Base-by-base conservation (phyloP, 2,113 vertebrate species). In the Oriolus oriolus region DNA sequence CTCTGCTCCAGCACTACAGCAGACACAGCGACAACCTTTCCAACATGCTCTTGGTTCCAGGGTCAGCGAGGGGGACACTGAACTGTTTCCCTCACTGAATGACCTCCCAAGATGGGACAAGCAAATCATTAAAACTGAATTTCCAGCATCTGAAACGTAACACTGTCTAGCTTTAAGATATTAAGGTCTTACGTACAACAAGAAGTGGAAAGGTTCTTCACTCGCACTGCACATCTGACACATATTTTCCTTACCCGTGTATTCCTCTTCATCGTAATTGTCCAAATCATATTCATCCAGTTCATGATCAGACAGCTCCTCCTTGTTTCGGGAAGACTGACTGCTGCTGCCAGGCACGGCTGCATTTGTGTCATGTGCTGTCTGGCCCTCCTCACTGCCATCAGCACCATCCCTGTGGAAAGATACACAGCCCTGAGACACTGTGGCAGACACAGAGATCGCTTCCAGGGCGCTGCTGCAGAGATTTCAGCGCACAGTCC, bases 221-320 rank as follows among this genome's bases (percentile, higher is more conserved):
- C 30, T 54, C 23, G 41, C 11, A 50, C 28, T 18, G 70, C 7
- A 3, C 15, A 70, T 18, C 39, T 81, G 56, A 66, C 26, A 37
- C 3, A 15, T 13, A 11, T 26, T 50, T 31, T 50, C 19, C 92
- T 95, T 65, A 99, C 99, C 99, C 19, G 95, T 21, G 26, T 97
- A 97, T 3, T 87, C 97, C 11, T 99, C 99, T 78, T 99, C 98
- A 47, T 99, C 99, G 0, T 99, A 99, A 76, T 95, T 99, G 53
- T 99, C 99, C 89, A 99, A 88, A 64, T 98, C 98, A 7, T 99
- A 99, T 74, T 99, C 99, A 2, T 98, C 99, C 24, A 99, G 97
- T 41, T 99, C 97, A n/a, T 97, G 95, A 4, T 96, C 97, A 27
- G 96, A 92, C 7, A 84, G 60, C 16, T 88, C 91, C 1, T 95